Evolutionary conservation across 2,888 invertebrate genomes (phyloP).

Genomic region (Xanthostigma xanthostigma): DNA sequence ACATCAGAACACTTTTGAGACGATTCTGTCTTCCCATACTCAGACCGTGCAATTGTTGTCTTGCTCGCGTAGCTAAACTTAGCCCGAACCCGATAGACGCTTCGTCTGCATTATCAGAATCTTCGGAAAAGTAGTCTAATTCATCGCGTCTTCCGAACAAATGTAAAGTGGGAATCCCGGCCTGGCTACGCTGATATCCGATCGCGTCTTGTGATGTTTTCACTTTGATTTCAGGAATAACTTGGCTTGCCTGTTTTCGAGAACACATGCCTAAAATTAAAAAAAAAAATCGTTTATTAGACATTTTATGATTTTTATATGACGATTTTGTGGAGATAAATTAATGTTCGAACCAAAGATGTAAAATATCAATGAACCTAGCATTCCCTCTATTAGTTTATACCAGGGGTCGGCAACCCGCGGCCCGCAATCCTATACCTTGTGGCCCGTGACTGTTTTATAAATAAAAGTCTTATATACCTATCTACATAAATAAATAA

Average conservation of each 20-base stretch:
- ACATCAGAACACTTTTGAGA: conserved; percentile 33
- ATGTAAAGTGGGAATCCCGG: conserved; percentile 39
- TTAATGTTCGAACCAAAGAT: too few relatives aligned
- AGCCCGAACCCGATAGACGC: conserved; percentile 19
- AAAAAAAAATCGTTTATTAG: too few relatives aligned
- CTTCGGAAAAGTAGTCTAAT: conserved; percentile 48
- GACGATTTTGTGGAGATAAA: too few relatives aligned
- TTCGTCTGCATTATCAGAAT: conserved; percentile 32
- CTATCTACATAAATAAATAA: too few relatives aligned
- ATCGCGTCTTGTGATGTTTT: conserved; percentile 12
- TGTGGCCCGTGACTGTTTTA: too few relatives aligned
- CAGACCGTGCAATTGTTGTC: conserved; percentile 28
- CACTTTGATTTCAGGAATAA: conserved; percentile 23
- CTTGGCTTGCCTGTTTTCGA: conserved; percentile 22
- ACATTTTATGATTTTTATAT: too few relatives aligned
- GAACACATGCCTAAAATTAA: too few relatives aligned
- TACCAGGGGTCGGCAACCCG: too few relatives aligned
- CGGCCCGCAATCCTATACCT: too few relatives aligned
- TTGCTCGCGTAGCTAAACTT: conserved; percentile 30
- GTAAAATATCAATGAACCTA: too few relatives aligned
- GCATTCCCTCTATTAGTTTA: too few relatives aligned
- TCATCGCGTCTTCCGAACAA: conserved; percentile 53
- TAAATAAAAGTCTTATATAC: too few relatives aligned
- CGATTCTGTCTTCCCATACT: conserved; percentile 22
- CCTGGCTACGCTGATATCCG: conserved; percentile 21